These are phyloP conservation scores for Adelosebastes latens DNA, from an alignment of 2,797 vertebrate species.

Conservation along the genomic window DNA sequence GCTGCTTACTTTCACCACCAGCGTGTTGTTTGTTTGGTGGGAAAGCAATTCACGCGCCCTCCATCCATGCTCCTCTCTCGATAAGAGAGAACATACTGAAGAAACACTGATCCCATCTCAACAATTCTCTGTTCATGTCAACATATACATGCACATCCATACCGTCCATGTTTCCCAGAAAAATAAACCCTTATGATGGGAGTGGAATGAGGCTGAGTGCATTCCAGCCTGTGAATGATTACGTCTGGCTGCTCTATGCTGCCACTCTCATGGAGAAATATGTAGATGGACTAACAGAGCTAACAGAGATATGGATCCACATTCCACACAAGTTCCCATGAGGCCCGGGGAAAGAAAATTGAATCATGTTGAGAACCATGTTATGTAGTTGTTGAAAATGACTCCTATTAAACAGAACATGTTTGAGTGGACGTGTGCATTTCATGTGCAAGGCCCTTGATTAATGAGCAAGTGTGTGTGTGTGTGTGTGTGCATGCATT, in stretches of 20 bases:
- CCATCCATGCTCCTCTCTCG: background rate
- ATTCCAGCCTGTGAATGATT: constrained; percentile 55
- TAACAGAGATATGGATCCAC: constrained; percentile 41
- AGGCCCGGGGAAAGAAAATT: constrained; percentile 14
- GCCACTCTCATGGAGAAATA: constrained; percentile 39
- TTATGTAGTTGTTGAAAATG: constrained; percentile 34
- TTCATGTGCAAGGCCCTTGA: background rate
- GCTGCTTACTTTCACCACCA: constrained; percentile 67
- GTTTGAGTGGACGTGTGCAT: background rate
- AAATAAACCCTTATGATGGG: constrained; percentile 32
- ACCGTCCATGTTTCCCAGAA: background rate
- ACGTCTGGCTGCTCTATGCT: constrained; percentile 24
- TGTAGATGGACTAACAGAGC: constrained; percentile 28
- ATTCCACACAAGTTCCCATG: constrained; percentile 57
- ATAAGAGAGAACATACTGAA: background rate
- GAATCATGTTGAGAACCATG: constrained; percentile 32
- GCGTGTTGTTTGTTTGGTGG: constrained; percentile 48
- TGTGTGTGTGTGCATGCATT: background rate
- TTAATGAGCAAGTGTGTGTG: background rate
- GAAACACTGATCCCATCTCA: constrained; percentile 30
- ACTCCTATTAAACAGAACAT: constrained; percentile 12
- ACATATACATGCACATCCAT: background rate
- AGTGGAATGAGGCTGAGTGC: constrained; percentile 34
- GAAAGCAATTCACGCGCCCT: constrained; percentile 42
- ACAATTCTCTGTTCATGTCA: background rate